Conservation (phyloP, 2,113 vertebrate genomes). For the Boleophthalmus pectinirostris region DNA sequence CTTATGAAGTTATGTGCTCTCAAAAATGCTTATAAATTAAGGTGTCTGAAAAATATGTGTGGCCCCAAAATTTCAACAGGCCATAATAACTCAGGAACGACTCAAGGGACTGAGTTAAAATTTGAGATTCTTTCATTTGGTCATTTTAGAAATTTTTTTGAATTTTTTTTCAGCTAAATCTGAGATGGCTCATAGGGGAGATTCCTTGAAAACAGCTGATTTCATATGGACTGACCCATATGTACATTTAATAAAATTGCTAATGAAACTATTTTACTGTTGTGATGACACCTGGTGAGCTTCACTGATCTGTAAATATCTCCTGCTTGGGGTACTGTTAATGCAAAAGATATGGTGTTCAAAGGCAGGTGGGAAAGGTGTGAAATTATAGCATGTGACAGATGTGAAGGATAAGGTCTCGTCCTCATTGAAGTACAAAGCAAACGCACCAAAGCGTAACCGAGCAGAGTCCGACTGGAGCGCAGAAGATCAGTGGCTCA, state of each 20-base stretch:
- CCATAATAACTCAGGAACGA: no score
- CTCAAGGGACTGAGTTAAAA: no score
- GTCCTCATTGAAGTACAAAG: conserved; percentile 40
- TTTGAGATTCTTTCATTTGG: no score
- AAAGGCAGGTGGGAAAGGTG: conserved; percentile 21
- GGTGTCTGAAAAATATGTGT: no score
- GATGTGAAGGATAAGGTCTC: conserved; percentile 32
- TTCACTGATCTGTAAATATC: not conserved
- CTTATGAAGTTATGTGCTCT: no score
- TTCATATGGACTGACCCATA: no score
- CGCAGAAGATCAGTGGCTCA: conserved; percentile 39
- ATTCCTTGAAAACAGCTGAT: no score
- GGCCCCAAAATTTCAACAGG: no score
- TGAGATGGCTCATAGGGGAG: no score
- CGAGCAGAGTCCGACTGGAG: conserved; percentile 10
- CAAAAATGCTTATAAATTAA: no score
- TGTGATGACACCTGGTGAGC: not conserved
- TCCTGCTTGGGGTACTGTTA: conserved; percentile 20
- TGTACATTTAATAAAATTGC: not conserved
- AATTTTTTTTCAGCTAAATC: no score
- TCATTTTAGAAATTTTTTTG: no score
- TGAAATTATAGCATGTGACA: conserved; percentile 38
- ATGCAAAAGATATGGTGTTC: conserved; percentile 22
- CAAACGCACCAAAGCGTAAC: conserved; percentile 17
- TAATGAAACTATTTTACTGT: not conserved